Percentiles rank a stretch among this genome's conserved stretches.
phyloP scores from a whole-genome alignment of 2,888 invertebrate species.

The Napeogenes inachia region DNA sequence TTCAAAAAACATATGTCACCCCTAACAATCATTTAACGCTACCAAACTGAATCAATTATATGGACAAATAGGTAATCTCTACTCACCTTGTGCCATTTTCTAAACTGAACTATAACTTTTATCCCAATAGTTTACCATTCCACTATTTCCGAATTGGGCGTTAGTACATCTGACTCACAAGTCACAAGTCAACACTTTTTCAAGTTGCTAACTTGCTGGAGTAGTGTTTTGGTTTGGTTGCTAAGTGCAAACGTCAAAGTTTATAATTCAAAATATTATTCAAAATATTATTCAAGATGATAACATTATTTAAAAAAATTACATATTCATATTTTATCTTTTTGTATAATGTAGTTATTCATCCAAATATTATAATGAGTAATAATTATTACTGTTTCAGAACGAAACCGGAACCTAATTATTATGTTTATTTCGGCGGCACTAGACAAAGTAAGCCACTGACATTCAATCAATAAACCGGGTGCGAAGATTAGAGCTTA shows the following conservation, averaged over 20 bases:
- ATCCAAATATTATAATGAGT: not conserved
- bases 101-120: constrained; percentile 1
- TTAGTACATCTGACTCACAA: constrained; percentile 33
- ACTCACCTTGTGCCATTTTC: constrained; percentile 63
- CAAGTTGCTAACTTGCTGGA: not conserved
- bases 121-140: constrained; percentile 6
- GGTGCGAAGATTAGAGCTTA: not conserved
- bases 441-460: constrained; percentile 28
- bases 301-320: not conserved
- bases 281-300: not conserved
- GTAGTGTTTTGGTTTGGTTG: constrained; percentile 17
- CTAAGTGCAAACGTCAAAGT: constrained; percentile 3
- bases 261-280: not conserved
- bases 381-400: constrained; percentile 17
- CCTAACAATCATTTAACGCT: constrained; percentile 11
- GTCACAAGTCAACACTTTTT: constrained; percentile 24
- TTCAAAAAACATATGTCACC: constrained; percentile 59
- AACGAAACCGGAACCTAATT: constrained; percentile 30
- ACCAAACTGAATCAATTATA: not conserved
- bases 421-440: constrained; percentile 28
- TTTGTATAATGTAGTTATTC: not conserved
- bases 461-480: constrained; percentile 28
- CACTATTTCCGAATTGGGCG: constrained; percentile 22
- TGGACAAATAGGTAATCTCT: constrained; percentile 24
- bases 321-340: constrained; percentile 12